A percentile compares a stretch with the other conserved stretches of the same genome.
phyloP scores from a whole-genome alignment of 1,140 invertebrate species.

The Sinella curviseta region DNA sequence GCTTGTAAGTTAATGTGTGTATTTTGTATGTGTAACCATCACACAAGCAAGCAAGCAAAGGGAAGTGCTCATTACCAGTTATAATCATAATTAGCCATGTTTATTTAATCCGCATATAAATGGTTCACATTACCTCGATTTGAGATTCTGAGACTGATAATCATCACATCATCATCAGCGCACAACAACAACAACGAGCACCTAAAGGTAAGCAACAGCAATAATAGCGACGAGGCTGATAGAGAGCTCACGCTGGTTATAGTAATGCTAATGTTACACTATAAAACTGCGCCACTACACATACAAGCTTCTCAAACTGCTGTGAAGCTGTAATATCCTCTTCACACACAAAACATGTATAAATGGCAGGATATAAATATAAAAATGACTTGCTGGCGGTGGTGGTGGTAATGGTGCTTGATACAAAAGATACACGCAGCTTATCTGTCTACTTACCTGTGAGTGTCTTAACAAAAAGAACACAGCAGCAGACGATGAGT shows the following conservation, averaged over 20 bases:
- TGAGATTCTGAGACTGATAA: slow-evolving; percentile 19
- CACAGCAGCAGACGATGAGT: too few species aligned
- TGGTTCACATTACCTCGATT: slow-evolving; percentile 22
- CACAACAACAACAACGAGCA: neutral
- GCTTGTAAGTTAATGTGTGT: neutral
- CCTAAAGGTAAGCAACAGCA: neutral
- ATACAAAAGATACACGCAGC: too few species aligned
- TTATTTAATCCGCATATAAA: slow-evolving; percentile 28
- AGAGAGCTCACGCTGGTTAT: slow-evolving; percentile 1
- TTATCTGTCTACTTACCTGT: too few species aligned
- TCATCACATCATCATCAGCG: neutral
- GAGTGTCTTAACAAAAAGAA: too few species aligned
- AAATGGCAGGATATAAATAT: too few species aligned
- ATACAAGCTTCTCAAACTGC: neutral
- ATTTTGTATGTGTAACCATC: neutral
- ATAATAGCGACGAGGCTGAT: too few species aligned
- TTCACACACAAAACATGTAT: neutral
- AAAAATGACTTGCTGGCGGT: too few species aligned
- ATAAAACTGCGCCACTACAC: too few species aligned
- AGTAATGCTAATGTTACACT: too few species aligned
- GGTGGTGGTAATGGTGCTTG: too few species aligned
- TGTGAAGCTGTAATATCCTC: slow-evolving; percentile 11
- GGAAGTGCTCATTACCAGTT: slow-evolving; percentile 27
- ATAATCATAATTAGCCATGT: slow-evolving; percentile 26
- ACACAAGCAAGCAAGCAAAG: neutral